Evolutionary conservation across 2,888 invertebrate genomes (phyloP).

Genomic region (Melipona bicolor): DNA sequence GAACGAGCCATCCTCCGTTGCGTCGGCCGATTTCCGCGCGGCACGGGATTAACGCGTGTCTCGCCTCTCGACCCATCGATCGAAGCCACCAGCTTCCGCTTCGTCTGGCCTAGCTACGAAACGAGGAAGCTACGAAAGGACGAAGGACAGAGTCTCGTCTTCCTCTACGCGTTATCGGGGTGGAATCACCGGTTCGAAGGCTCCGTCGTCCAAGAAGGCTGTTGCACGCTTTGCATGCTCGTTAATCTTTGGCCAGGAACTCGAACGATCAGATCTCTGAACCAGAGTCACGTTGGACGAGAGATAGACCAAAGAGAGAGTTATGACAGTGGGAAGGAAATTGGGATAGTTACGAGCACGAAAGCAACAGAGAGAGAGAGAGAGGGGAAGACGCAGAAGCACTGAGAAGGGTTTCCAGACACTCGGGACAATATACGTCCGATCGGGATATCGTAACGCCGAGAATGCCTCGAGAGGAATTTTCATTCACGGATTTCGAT

Average conservation of each 20-base stretch:
- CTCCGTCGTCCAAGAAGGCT: not conserved
- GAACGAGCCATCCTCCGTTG: conserved; percentile 39
- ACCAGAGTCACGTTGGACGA: not conserved
- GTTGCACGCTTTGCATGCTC: not conserved
- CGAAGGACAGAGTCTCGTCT: not conserved
- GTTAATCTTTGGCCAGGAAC: not conserved
- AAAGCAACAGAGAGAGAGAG: too few relatives aligned
- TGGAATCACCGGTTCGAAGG: conserved; percentile 1
- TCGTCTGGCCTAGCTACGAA: not conserved
- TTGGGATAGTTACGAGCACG: not conserved
- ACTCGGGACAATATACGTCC: not conserved
- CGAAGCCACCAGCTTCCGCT: conserved; percentile 10
- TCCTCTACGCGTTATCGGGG: conserved; percentile 11
- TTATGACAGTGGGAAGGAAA: not conserved
- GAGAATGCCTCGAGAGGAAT: conserved; percentile 6
- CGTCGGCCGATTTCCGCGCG: conserved; percentile 49
- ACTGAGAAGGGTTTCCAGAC: not conserved
- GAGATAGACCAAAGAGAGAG: not conserved
- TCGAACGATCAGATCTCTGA: not conserved
- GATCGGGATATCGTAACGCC: not conserved
- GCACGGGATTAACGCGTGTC: conserved; percentile 42
- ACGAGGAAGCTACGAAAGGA: too few relatives aligned
- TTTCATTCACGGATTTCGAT: conserved; percentile 25
- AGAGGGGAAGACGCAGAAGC: not conserved
- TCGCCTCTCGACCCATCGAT: conserved; percentile 20